These are phyloP conservation scores for Rotaria macrura DNA, from an alignment of 2,888 invertebrate species.

Conservation along the genomic window DNA sequence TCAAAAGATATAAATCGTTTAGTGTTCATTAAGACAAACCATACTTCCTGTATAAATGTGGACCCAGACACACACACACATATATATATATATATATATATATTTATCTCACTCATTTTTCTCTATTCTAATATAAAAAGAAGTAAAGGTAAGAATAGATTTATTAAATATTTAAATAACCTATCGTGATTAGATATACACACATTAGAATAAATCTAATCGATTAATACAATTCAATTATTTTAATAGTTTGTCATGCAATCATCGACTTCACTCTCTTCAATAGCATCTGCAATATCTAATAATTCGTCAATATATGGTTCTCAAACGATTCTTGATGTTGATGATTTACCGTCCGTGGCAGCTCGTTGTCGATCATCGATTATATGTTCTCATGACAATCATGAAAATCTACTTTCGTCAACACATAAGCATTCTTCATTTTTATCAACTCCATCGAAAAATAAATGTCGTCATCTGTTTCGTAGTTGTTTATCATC, in stretches of 20 bases:
- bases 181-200: too few species aligned
- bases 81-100: too few species aligned
- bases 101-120: too few species aligned
- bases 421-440: neutral
- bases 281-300: neutral
- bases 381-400: neutral
- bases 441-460: neutral
- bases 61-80: too few species aligned
- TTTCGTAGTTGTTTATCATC: neutral
- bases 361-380: neutral
- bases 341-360: neutral
- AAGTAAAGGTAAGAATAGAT: too few species aligned
- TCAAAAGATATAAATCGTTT: too few species aligned
- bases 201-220: neutral
- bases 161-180: too few species aligned
- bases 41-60: too few species aligned
- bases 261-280: neutral
- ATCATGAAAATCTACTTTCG: neutral
- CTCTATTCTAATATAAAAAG: too few species aligned
- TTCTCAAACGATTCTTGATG: neutral
- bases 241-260: neutral
- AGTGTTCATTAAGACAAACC: too few species aligned
- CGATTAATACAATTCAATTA: neutral
- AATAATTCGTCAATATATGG: neutral
- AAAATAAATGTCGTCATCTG: neutral